These are phyloP conservation scores for Lamprologus sp. DNA, from an alignment of 2,113 vertebrate genomes.

Conservation along the genomic window DNA sequence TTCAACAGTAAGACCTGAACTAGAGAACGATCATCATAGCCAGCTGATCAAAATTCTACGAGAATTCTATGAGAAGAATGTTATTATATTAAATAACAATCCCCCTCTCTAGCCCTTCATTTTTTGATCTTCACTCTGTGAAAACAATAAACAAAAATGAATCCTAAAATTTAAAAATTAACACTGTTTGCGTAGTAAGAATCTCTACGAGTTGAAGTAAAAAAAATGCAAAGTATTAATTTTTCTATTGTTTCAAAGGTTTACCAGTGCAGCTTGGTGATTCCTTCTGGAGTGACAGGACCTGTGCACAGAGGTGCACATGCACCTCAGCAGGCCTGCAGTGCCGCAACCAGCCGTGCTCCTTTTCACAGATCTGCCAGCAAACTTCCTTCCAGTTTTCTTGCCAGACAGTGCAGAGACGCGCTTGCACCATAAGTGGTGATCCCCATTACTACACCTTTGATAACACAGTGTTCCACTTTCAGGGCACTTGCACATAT, in stretches of 20 bases:
- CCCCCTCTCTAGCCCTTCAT: neutral
- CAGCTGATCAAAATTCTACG: neutral
- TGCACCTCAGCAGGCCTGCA: slow-evolving; percentile 10
- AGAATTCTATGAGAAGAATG: neutral
- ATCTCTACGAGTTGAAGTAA: neutral
- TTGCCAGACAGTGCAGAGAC: slow-evolving; percentile 35
- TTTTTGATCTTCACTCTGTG: neutral
- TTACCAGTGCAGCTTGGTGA: neutral
- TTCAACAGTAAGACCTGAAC: neutral
- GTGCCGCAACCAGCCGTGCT: slow-evolving; percentile 32
- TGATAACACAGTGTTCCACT: slow-evolving; percentile 40
- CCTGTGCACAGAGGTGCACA: slow-evolving; percentile 43
- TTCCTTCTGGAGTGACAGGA: slow-evolving; percentile 56
- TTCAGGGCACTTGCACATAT: slow-evolving; percentile 54
- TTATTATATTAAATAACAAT: neutral
- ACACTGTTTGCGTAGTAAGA: neutral
- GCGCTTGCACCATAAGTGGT: slow-evolving; percentile 48
- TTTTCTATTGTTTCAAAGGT: slow-evolving; percentile 16
- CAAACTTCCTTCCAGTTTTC: slow-evolving; percentile 3
- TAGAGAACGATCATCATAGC: neutral
- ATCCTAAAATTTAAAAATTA: neutral
- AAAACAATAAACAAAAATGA: neutral
- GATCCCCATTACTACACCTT: slow-evolving; percentile 67
- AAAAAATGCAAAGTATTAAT: rapidly evolving
- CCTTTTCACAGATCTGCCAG: slow-evolving; percentile 41